Evolutionary conservation across 2,888 invertebrate genomes (phyloP), one percentile per base, ranked within the genome.

Genomic region (Stenoptilia bipunctidactyla): DNA sequence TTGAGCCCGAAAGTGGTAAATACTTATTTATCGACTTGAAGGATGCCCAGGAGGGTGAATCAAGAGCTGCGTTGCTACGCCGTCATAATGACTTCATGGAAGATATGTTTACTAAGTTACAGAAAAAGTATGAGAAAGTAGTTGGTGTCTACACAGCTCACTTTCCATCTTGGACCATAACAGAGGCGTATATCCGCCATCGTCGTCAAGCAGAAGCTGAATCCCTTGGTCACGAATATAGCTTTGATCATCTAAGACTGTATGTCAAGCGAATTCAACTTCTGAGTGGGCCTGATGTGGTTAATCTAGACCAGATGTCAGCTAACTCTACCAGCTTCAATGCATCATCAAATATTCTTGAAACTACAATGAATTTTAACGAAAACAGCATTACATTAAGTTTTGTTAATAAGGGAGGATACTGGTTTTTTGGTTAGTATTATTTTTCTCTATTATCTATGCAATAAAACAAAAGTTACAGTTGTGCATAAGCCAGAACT

Each of bases 1-100:
- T 73, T 1, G 49, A 75, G 38, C 66, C 82, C 13, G 69, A 75
- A 15, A 71, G 74, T 39, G 80, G 82, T 1, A 85, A 79, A 37
- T 75, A 86, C 37, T 52, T 88, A 13, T 83, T 89, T 44, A 75
- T 90, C 20, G 74, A 72, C 40, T 69, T 90, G 15, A 82, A 87
- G 46, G 88, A 88, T 57, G 86, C 87, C 2, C 64, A 60, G 36
- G 87, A 87, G 14, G 82, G 77, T 15, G 88, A 88, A 48, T 74
- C 85, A 10, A 62, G 88, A 30, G 54, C 66, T 9, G 83, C 85
- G 1, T 72, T 90, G 60, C 74, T 88, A 9, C 75, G 76, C 37
- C 77, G 87, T 20, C 90, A 91, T 57, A 87, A 89, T 72, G 74
- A 70, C 2, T 79, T 86, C 48, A 89, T 91, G 61, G 63, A 76